These are phyloP conservation scores for Sebastes iracundus DNA, from an alignment of 2,797 vertebrate genomes.

Conservation along the genomic window DNA sequence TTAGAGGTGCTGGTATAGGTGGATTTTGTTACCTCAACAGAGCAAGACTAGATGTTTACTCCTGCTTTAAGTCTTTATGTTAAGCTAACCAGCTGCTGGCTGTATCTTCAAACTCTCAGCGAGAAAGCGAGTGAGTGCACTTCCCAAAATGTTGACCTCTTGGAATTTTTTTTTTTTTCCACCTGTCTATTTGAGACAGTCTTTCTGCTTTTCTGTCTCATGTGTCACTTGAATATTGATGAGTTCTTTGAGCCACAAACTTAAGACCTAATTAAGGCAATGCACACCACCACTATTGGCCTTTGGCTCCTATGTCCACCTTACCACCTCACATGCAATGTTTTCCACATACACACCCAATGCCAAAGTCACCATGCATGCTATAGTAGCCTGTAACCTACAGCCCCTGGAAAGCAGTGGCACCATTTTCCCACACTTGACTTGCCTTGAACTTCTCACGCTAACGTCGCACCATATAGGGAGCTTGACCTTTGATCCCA, in stretches of 20 bases:
- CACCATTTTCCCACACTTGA: slow-evolving; percentile 18
- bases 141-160: not conserved
- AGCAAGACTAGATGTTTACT: not conserved
- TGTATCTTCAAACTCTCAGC: not conserved
- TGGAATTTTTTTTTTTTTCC: not conserved
- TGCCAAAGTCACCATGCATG: not conserved
- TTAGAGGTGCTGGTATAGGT: not conserved
- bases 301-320: slow-evolving; percentile 5
- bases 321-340: not conserved
- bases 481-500: slow-evolving; percentile 35
- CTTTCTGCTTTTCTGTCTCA: slow-evolving; percentile 12
- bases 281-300: not conserved
- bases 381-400: not conserved
- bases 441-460: slow-evolving; percentile 18
- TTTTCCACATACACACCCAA: not conserved
- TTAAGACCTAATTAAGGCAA: slow-evolving; percentile 30
- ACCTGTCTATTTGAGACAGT: not conserved
- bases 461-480: slow-evolving; percentile 13
- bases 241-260: slow-evolving; percentile 19
- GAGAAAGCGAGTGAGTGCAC: not conserved
- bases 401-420: not conserved
- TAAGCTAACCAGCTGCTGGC: not conserved
- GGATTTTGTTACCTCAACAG: not conserved
- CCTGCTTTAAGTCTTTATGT: not conserved
- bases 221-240: slow-evolving; percentile 67